Percentiles rank a stretch among this genome's conserved stretches.
Conservation (phyloP, 2,888 invertebrate species). For the Caenorhabditis panamensis region DNA sequence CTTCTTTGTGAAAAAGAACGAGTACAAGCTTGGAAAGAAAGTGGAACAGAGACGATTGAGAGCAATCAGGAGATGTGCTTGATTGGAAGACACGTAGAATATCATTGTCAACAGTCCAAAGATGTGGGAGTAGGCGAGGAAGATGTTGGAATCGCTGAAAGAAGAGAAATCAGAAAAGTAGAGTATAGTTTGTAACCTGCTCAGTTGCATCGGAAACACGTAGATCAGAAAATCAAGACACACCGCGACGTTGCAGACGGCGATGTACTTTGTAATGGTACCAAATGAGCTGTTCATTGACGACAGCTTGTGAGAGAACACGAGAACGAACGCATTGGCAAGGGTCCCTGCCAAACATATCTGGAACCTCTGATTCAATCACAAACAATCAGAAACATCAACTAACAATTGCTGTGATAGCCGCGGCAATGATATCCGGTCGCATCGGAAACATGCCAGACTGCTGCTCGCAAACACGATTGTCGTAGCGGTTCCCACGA, state of each 20-base stretch:
- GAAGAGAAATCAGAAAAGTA: background rate
- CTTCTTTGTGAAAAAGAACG: constrained; percentile 16
- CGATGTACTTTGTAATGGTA: constrained; percentile 30
- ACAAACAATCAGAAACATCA: background rate
- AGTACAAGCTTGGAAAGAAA: constrained; percentile 15
- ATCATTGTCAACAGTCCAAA: constrained; percentile 26
- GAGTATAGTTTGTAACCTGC: background rate
- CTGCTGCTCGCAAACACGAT: background rate
- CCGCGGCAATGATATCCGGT: background rate
- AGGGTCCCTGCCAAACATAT: background rate
- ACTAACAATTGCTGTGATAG: background rate
- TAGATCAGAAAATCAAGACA: constrained; percentile 25
- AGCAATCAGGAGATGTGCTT: constrained; percentile 30
- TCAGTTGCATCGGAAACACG: constrained; percentile 38
- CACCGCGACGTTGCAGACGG: constrained; percentile 12
- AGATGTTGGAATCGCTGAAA: background rate
- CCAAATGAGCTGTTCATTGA: constrained; percentile 43
- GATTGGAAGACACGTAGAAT: constrained; percentile 32
- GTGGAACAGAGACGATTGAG: constrained; percentile 33
- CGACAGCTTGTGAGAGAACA: constrained; percentile 13
- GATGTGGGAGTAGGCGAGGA: constrained; percentile 12
- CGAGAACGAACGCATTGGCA: constrained; percentile 11
- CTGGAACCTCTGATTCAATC: background rate
- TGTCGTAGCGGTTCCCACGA: background rate
- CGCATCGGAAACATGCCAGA: background rate